These are phyloP conservation scores for Aurelia sp. DNA, from an alignment of 30 jellyfish, hydroid and myxozoan species.

Conservation along the genomic window DNA sequence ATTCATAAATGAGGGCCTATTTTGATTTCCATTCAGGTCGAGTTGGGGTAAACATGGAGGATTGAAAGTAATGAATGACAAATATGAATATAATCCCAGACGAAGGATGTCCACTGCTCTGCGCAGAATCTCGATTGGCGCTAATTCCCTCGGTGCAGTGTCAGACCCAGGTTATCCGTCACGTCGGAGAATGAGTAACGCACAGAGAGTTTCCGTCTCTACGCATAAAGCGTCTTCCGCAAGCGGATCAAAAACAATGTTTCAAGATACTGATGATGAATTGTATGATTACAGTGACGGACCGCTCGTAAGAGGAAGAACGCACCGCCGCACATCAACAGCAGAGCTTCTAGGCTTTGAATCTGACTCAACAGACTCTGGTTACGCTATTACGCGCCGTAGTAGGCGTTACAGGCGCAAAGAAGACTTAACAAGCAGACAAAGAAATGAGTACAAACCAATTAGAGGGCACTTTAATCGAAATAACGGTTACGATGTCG, in stretches of 20 bases:
- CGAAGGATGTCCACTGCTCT: no score
- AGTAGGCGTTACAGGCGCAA: conserved; percentile 37
- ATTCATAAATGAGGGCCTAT: no score
- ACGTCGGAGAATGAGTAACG: neutral
- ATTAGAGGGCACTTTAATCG: neutral
- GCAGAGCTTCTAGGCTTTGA: conserved; percentile 22
- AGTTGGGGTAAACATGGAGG: no score
- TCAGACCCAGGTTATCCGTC: neutral
- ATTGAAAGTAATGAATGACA: no score
- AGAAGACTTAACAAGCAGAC: no score
- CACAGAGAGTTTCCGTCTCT: neutral
- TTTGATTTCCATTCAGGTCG: no score
- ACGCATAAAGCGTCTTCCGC: neutral
- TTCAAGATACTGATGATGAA: neutral
- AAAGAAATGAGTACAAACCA: no score
- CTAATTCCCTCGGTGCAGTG: no score
- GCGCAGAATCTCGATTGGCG: no score
- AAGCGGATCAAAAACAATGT: no score
- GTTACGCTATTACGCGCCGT: conserved; percentile 45
- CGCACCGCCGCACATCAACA: neutral
- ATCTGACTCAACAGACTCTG: conserved; percentile 72
- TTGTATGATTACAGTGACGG: neutral
- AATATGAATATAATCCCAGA: no score
- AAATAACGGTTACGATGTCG: neutral
- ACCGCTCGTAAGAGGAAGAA: neutral